Base-by-base conservation (phyloP, 2,113 vertebrate genomes). In the Bothrops jararaca region DNA sequence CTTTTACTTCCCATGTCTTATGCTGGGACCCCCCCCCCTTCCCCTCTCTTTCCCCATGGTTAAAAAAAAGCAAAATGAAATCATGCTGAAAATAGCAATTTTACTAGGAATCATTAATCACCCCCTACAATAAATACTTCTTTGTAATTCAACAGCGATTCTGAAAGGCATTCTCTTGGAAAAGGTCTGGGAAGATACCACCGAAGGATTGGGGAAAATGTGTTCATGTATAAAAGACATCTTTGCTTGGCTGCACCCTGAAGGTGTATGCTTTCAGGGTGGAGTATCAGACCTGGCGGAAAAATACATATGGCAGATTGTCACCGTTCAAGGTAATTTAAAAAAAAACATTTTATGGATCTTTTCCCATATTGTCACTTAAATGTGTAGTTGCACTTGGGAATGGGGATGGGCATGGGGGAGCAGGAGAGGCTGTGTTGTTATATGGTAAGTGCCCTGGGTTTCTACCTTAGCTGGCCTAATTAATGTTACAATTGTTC, bases 101-200 rank as follows among this genome's bases (percentile, higher is more conserved):
- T 98, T 97, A 97, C 97, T 4, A 90, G 94, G 97, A 98, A 98
- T 96, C 98, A 98, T 98, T 98, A 98, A 98, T 98, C 98, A 98
- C 97, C 96, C 98, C 97, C 96, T 98, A 97, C 97, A 98, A 98
- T 98, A 98, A 98, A 98, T 98, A 98, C 97, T 98, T 98, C 98
- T 98, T 98, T 98, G 98, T 98, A 96, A 98, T 98, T 98, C 97
- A 98, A 98, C 98, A 98, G 98, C 94, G 94, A 96, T 98, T 97
- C 97, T 98, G 97, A 98, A 98, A 97, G 98, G 97, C 97, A 97
- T 98, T 98, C 97, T 98, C 97, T 97, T 97, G 97, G 97, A 98
- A 98, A 93, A 97, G 97, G 97, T 98, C 97, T 98, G 96, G 97
- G 98, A 96, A 97, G 96, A 97, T 50, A 50, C 48, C 80, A 96